Evolutionary conservation across 2,888 invertebrate species (phyloP).

Genomic region (Sisyra terminalis): DNA sequence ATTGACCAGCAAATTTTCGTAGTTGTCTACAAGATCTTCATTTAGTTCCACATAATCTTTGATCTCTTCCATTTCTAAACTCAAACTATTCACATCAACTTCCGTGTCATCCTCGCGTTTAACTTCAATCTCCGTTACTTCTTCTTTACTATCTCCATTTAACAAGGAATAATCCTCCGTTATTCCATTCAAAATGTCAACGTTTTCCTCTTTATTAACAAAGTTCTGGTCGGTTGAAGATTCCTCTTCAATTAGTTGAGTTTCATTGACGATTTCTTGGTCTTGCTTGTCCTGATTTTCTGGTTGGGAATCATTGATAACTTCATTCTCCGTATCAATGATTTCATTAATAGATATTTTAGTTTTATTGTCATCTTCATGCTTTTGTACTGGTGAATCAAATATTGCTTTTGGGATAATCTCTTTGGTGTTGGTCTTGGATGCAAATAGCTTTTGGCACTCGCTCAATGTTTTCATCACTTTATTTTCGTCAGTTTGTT

Average conservation of each 20-base stretch:
- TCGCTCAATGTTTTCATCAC: conserved; percentile 7
- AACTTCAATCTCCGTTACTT: background rate
- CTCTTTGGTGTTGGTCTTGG: background rate
- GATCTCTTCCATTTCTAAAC: too few species aligned
- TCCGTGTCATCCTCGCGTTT: too few species aligned
- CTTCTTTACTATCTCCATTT: background rate
- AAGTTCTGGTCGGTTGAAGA: too few species aligned
- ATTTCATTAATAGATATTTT: background rate
- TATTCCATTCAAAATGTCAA: too few species aligned
- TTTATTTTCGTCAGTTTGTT: background rate
- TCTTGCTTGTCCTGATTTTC: background rate
- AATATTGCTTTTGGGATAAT: background rate
- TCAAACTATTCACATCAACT: too few species aligned
- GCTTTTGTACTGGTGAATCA: background rate
- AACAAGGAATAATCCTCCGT: background rate
- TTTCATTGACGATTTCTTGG: background rate
- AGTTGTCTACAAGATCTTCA: conserved; percentile 4
- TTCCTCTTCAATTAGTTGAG: background rate
- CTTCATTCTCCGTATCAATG: background rate
- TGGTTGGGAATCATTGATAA: background rate
- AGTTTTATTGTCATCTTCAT: background rate
- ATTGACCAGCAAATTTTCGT: conserved; percentile 5
- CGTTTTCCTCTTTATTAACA: too few species aligned
- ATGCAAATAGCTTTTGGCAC: conserved; percentile 7
- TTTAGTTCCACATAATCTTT: background rate